Percentiles rank a stretch among this genome's conserved stretches.
Conservation (phyloP, 2,888 invertebrate species). For the Diaperis boleti region DNA sequence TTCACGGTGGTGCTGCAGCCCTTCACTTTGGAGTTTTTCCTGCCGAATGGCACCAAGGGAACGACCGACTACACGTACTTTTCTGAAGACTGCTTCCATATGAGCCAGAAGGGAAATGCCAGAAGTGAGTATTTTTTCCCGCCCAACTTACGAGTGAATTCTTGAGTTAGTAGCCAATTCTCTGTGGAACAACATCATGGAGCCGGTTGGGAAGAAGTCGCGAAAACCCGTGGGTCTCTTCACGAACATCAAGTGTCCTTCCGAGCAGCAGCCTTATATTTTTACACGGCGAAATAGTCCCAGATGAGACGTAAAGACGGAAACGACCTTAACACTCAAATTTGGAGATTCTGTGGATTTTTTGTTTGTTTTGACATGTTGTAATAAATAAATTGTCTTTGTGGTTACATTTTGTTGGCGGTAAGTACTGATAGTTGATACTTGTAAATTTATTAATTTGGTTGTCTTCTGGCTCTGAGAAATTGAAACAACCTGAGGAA, state of each 20-base stretch:
- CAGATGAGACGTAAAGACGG: no score
- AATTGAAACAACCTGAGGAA: no score
- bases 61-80: slow-evolving; percentile 68
- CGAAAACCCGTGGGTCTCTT: slow-evolving; percentile 51
- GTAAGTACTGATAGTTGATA: no score
- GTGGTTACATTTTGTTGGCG: no score
- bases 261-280: slow-evolving; percentile 66
- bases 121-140: slow-evolving; percentile 63
- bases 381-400: no score
- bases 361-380: no score
- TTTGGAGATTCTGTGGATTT: no score
- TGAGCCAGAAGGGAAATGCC: slow-evolving; percentile 73
- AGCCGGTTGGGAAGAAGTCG: slow-evolving; percentile 68
- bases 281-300: slow-evolving; percentile 60
- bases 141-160: no score
- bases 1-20: slow-evolving; percentile 72
- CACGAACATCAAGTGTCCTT: slow-evolving; percentile 67
- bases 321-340: no score
- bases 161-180: slow-evolving; percentile 67
- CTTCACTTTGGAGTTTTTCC: slow-evolving; percentile 63
- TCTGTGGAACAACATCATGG: slow-evolving; percentile 74
- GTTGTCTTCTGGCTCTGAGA: no score
- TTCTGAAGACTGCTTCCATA: slow-evolving; percentile 74
- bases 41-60: slow-evolving; percentile 65
- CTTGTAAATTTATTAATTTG: no score